Evolutionary conservation across 2,888 invertebrate species (phyloP).

Genomic region (Endotricha flammealis): DNA sequence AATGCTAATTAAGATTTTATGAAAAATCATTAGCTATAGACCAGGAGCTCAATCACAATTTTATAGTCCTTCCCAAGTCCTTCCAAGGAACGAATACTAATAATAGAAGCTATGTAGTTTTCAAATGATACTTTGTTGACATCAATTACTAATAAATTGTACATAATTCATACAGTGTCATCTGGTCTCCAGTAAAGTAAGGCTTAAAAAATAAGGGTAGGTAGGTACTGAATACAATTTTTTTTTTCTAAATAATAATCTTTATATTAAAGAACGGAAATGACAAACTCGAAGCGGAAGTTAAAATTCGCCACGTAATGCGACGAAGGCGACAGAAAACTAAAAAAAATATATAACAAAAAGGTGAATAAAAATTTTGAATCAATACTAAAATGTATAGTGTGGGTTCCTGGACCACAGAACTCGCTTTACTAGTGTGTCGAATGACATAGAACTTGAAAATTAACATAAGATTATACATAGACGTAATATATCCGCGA

Average conservation of each 20-base stretch:
- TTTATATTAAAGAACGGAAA: no score
- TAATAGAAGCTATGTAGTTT: no score
- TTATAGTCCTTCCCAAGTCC: no score
- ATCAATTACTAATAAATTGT: no score
- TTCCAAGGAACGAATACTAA: no score
- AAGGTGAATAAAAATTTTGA: neutral
- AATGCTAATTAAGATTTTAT: neutral
- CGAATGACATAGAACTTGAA: slow-evolving; percentile 67
- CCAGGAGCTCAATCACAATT: slow-evolving; percentile 5
- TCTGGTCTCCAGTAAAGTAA: no score
- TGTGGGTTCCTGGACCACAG: slow-evolving; percentile 24
- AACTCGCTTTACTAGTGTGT: slow-evolving; percentile 45
- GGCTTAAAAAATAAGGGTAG: no score
- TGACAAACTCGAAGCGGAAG: no score
- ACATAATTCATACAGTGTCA: no score
- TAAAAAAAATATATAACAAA: neutral
- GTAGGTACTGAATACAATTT: no score
- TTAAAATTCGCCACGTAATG: neutral
- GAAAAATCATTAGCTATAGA: neutral
- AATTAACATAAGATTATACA: slow-evolving; percentile 58
- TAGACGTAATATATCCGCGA: slow-evolving; percentile 38
- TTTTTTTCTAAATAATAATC: no score
- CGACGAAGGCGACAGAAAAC: neutral
- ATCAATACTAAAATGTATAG: slow-evolving; percentile 1
- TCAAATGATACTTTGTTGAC: no score